phyloP scores from a whole-genome alignment of 1,140 invertebrate genomes.

The Drosophila carrolli region DNA sequence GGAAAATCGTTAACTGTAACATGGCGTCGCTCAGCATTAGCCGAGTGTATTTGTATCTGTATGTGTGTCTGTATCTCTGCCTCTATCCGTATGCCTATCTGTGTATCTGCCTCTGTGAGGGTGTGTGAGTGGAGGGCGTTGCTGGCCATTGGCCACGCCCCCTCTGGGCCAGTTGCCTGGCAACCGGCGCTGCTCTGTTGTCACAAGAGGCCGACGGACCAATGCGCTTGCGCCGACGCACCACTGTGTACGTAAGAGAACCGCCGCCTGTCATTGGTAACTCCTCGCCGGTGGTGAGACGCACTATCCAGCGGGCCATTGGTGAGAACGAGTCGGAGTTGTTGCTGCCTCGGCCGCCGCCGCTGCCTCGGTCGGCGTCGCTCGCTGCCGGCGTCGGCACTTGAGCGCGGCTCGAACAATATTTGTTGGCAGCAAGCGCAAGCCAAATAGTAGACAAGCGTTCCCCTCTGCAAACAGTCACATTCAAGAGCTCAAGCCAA shows the following conservation, averaged over 20 bases:
- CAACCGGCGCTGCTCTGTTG: slow-evolving; percentile 65
- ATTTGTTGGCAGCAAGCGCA: slow-evolving; percentile 84
- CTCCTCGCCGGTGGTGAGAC: slow-evolving; percentile 25
- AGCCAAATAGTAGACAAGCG: slow-evolving; percentile 85
- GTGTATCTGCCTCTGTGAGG: slow-evolving; percentile 2
- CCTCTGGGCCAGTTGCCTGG: slow-evolving; percentile 60
- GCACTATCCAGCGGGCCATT: slow-evolving; percentile 12
- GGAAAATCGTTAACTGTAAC: slow-evolving; percentile 83
- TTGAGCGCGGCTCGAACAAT: slow-evolving; percentile 84
- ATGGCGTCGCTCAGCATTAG: slow-evolving; percentile 80
- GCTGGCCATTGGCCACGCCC: slow-evolving; percentile 52
- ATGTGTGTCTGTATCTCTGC: background rate
- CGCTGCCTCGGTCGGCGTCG: slow-evolving; percentile 11
- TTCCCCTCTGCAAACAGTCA: slow-evolving; percentile 85
- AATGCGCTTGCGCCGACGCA: slow-evolving; percentile 70
- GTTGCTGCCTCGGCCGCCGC: slow-evolving; percentile 24
- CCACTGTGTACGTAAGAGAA: slow-evolving; percentile 77
- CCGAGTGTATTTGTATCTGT: slow-evolving; percentile 5
- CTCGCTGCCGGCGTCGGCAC: slow-evolving; percentile 49
- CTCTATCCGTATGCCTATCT: background rate
- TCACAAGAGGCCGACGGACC: slow-evolving; percentile 67
- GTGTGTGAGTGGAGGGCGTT: slow-evolving; percentile 47
- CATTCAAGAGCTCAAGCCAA: slow-evolving; percentile 85
- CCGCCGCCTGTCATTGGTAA: slow-evolving; percentile 63
- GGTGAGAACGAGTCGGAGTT: slow-evolving; percentile 57